Percentiles rank a stretch among this genome's conserved stretches.
Conservation (phyloP, 2,113 vertebrate genomes). For the Drymodes brunneopygia region DNA sequence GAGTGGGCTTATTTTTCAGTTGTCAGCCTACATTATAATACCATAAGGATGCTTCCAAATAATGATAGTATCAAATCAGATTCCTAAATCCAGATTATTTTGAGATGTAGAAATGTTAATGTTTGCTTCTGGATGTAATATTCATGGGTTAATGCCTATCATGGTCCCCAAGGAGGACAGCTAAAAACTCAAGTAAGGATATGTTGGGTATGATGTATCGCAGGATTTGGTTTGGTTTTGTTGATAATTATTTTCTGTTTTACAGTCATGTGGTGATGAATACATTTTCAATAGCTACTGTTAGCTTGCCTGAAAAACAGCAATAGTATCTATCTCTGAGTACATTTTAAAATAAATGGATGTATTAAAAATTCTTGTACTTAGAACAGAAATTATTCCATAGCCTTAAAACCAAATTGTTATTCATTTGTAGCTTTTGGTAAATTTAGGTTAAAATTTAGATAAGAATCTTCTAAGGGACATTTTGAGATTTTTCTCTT, state of each 20-base stretch:
- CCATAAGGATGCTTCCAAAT: neutral
- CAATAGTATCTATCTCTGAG: neutral
- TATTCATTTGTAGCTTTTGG: neutral
- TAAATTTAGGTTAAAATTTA: neutral
- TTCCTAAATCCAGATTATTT: neutral
- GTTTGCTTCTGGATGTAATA: neutral
- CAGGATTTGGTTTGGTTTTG: neutral
- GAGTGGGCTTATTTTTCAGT: neutral
- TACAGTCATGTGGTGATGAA: neutral
- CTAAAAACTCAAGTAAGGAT: neutral
- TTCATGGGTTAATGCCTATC: neutral
- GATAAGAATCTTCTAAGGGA: neutral
- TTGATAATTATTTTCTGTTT: neutral
- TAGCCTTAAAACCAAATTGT: neutral
- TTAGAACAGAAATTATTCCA: neutral
- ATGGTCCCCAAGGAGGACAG: neutral
- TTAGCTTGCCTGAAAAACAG: neutral
- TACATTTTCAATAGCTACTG: neutral
- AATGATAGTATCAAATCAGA: neutral
- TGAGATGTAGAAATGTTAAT: neutral
- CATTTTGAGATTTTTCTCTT: neutral
- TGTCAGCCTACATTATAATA: neutral
- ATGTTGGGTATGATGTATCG: neutral
- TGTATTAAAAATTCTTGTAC: neutral
- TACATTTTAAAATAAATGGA: neutral